Evolutionary conservation across 2,113 vertebrate species (phyloP).

Genomic region (Prietella phreatophila): DNA sequence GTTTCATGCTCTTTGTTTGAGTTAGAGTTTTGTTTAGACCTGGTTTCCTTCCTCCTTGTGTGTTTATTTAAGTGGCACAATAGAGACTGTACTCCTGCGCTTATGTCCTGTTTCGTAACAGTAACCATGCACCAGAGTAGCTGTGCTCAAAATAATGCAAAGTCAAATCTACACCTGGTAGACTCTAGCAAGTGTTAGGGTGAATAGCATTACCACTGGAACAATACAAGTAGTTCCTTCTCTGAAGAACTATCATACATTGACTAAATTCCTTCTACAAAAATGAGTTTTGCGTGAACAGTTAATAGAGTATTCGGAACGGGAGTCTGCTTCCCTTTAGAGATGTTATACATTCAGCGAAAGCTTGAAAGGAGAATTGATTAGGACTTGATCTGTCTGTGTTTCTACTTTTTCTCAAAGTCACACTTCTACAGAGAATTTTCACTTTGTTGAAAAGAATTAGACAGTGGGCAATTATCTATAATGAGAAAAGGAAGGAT

Average conservation of each 20-base stretch:
- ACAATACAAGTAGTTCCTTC: neutral
- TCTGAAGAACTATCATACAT: neutral
- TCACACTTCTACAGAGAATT: neutral
- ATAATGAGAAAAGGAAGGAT: slow-evolving; percentile 7
- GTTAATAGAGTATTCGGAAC: neutral
- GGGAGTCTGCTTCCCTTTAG: neutral
- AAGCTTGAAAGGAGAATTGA: neutral
- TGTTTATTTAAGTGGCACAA: too few species aligned
- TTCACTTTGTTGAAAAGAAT: slow-evolving; percentile 11
- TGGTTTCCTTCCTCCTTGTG: too few species aligned
- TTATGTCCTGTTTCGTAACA: too few species aligned
- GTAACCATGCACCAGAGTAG: neutral
- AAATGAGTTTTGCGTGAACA: neutral
- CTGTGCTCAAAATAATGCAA: neutral
- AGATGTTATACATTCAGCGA: neutral
- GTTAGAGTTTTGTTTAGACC: too few species aligned
- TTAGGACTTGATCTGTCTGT: neutral
- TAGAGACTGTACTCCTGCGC: too few species aligned
- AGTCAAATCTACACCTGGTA: neutral
- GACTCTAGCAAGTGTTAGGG: neutral
- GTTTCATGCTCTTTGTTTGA: too few species aligned
- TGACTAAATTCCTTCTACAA: neutral
- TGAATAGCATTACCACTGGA: neutral
- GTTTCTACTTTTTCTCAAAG: neutral
- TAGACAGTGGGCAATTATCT: neutral